Percentiles rank a stretch among this genome's conserved stretches.
These are phyloP conservation scores for Hylaeus volcanicus DNA, from an alignment of 1,140 invertebrate genomes.

Conservation along the genomic window DNA sequence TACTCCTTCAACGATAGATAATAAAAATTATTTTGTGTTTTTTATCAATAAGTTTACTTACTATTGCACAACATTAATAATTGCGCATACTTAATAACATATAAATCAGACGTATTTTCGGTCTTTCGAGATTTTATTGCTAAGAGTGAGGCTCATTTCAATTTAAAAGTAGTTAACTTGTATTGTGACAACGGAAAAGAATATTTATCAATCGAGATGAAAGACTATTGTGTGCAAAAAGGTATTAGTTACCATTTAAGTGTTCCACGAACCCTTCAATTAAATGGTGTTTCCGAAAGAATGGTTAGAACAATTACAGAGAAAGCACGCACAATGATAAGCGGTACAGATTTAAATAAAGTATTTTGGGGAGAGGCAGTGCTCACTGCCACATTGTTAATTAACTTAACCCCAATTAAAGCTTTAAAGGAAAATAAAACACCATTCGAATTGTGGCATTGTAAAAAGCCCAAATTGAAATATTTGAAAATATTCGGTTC, in stretches of 20 bases:
- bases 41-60: too few species aligned
- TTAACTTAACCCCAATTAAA: slow-evolving; percentile 75
- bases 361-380: slow-evolving; percentile 75
- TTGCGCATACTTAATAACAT: too few species aligned
- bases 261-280: slow-evolving; percentile 78
- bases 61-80: too few species aligned
- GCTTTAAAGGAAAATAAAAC: slow-evolving; percentile 60
- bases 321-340: slow-evolving; percentile 75
- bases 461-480: slow-evolving; percentile 76
- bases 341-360: slow-evolving; percentile 62
- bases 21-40: neutral
- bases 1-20: slow-evolving; percentile 18
- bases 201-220: slow-evolving; percentile 5
- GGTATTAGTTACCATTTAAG: slow-evolving; percentile 71
- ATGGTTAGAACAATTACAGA: slow-evolving; percentile 78
- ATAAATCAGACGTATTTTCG: too few species aligned
- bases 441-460: slow-evolving; percentile 79
- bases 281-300: slow-evolving; percentile 81
- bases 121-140: neutral
- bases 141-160: slow-evolving; percentile 50
- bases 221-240: neutral
- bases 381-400: slow-evolving; percentile 74
- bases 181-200: slow-evolving; percentile 72
- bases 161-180: slow-evolving; percentile 52
- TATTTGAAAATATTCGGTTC: slow-evolving; percentile 80